A percentile compares a stretch with the other conserved stretches of the same genome.
Conservation (phyloP, 2,888 invertebrate genomes). For the Leptinotarsa peninsularis region DNA sequence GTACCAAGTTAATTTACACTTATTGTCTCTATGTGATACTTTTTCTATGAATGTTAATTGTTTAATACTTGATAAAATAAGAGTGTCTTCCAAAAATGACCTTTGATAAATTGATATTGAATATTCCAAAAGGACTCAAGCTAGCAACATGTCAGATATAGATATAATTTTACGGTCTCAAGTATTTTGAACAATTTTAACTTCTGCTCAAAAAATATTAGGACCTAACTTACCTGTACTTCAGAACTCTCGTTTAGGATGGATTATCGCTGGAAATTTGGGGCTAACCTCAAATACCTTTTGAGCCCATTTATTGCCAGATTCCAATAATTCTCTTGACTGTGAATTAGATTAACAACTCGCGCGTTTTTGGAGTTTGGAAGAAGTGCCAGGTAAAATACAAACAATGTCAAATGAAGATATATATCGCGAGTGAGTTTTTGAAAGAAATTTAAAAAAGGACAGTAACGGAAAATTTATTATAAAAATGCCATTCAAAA, state of each 20-base stretch:
- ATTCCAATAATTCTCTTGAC: background rate
- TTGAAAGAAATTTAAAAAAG: background rate
- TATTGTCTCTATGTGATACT: background rate
- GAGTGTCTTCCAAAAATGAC: background rate
- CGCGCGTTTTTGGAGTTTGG: no score
- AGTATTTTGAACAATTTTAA: slow-evolving; percentile 18
- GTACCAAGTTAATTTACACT: background rate
- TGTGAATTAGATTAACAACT: no score
- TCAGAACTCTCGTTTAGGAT: background rate
- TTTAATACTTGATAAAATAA: background rate
- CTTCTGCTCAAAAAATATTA: no score
- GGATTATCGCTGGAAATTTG: slow-evolving; percentile 12
- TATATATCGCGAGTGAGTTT: slow-evolving; percentile 18
- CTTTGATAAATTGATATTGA: background rate
- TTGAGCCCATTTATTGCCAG: background rate
- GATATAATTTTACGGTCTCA: slow-evolving; percentile 13
- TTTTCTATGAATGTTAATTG: background rate
- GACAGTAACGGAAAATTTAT: slow-evolving; percentile 11
- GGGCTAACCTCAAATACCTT: background rate
- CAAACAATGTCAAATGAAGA: slow-evolving; percentile 4
- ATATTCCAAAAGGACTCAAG: background rate
- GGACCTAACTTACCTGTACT: background rate
- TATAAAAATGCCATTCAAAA: slow-evolving; percentile 22
- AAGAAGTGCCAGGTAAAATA: no score
- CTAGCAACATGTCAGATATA: background rate